Evolutionary conservation across 1,140 invertebrate genomes (phyloP).

Genomic region (Ostrea edulis): DNA sequence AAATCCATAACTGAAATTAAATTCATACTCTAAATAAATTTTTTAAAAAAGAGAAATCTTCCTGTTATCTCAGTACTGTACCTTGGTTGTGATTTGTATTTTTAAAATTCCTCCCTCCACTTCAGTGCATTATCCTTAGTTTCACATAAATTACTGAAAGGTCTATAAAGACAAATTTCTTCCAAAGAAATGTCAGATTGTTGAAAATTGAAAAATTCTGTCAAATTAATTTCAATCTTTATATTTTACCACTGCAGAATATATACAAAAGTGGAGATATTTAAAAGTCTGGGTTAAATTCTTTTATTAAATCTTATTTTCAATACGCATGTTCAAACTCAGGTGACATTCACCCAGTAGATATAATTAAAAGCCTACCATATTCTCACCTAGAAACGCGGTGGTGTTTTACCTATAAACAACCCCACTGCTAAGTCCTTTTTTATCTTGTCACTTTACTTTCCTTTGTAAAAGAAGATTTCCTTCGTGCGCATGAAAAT

Average conservation of each 20-base stretch:
- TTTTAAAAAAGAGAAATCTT: too few species aligned
- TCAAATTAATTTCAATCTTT: not conserved
- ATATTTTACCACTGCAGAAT: conserved; percentile 19
- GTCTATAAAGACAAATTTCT: not conserved
- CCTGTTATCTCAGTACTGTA: not conserved
- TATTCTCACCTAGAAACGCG: conserved; percentile 15
- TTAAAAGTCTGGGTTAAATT: conserved; percentile 26
- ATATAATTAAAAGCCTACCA: conserved; percentile 18
- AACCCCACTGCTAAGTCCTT: not conserved
- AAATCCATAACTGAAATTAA: too few species aligned
- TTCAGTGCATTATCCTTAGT: not conserved
- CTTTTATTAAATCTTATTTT: conserved; percentile 35
- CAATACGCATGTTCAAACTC: conserved; percentile 28
- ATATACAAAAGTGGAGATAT: not conserved
- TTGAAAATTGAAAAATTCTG: not conserved
- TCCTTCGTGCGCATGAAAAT: not conserved
- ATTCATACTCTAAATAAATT: too few species aligned
- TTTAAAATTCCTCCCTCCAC: not conserved
- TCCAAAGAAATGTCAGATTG: not conserved
- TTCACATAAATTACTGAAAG: not conserved
- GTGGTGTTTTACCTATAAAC: conserved; percentile 18
- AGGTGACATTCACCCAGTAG: not conserved
- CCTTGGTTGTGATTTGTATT: not conserved
- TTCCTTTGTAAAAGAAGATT: not conserved
- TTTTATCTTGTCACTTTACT: conserved; percentile 25